Evolutionary conservation across 2,797 vertebrate species (phyloP).

Genomic region (Pachyuromys duprasi): DNA sequence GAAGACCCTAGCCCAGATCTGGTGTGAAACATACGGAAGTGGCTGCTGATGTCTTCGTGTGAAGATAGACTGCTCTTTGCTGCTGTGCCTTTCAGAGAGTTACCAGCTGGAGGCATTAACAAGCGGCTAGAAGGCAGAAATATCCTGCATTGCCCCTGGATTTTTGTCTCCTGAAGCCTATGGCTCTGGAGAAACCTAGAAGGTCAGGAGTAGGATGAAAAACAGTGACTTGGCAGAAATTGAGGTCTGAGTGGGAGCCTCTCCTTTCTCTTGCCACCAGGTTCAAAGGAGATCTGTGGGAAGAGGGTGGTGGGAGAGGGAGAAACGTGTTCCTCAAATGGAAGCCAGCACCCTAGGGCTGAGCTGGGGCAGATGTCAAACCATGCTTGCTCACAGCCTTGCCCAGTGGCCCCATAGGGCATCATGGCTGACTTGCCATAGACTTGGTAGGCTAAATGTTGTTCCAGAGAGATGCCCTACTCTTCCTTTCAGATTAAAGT

Average conservation of each 20-base stretch:
- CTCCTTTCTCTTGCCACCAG: accelerated
- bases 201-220: not conserved
- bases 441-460: accelerated
- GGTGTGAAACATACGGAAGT: not conserved
- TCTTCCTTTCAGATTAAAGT: not conserved
- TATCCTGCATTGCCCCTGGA: not conserved
- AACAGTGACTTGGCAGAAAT: not conserved
- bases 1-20: not conserved
- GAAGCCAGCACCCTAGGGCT: not conserved
- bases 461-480: not conserved
- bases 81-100: not conserved
- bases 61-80: not conserved
- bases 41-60: not conserved
- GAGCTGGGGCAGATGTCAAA: no score
- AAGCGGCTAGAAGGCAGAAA: not conserved
- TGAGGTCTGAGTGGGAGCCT: not conserved
- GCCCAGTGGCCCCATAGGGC: no score
- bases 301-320: not conserved
- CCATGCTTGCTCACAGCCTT: no score
- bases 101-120: not conserved
- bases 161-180: not conserved
- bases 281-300: not conserved
- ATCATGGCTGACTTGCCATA: accelerated
- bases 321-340: accelerated
- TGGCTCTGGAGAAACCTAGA: not conserved